phyloP scores from a whole-genome alignment of 1,140 invertebrate genomes.

The Neuroterus valhalla region DNA sequence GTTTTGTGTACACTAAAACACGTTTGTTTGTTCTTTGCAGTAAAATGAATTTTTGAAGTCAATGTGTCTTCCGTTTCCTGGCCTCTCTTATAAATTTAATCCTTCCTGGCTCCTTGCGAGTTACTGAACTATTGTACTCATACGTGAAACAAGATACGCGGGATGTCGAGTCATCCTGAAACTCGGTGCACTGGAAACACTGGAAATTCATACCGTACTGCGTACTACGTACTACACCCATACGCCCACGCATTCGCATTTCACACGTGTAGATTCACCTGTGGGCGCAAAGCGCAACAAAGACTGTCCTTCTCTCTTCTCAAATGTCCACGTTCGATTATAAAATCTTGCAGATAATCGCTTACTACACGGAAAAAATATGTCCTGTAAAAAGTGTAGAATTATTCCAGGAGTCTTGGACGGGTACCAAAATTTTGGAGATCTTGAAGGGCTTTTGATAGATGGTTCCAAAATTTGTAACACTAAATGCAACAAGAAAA shows the following conservation, averaged over 20 bases:
- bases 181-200: constrained; percentile 9
- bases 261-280: constrained; percentile 7
- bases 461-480: too few relatives aligned
- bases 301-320: not conserved
- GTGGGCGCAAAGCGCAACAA: not conserved
- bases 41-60: not conserved
- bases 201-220: constrained; percentile 28
- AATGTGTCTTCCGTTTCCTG: constrained; percentile 1
- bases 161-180: constrained; percentile 16
- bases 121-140: constrained; percentile 16
- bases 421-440: too few relatives aligned
- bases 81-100: not conserved
- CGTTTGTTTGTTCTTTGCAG: too few relatives aligned
- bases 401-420: too few relatives aligned
- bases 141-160: constrained; percentile 8
- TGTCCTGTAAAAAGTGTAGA: too few relatives aligned
- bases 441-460: too few relatives aligned
- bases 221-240: not conserved
- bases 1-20: too few relatives aligned
- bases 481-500: too few relatives aligned
- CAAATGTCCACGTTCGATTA: not conserved
- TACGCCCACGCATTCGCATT: not conserved
- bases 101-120: not conserved
- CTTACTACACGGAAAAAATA: too few relatives aligned
- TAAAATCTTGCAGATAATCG: not conserved